Evolutionary conservation across 2,113 vertebrate genomes (phyloP), one percentile per base, ranked within the genome.

Genomic region (crab-eating macaque (Macaca fascicularis)): DNA sequence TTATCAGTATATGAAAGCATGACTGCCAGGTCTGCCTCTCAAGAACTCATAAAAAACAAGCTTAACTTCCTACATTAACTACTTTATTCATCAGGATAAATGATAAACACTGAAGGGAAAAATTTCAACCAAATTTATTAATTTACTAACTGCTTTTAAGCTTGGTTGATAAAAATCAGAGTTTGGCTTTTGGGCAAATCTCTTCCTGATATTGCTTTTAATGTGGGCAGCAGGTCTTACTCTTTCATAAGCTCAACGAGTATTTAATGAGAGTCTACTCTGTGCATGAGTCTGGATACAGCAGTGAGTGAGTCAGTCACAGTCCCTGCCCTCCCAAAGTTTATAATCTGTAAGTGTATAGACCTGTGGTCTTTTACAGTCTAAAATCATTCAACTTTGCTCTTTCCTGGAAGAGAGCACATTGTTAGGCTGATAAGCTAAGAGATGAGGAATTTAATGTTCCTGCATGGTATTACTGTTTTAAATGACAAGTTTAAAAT

Each of bases 401-500:
- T 27, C 13, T 64, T 45, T 55, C 55, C 40, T 43, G 32, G 30
- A 59, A 50, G 27, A 74, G 74, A 93, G n/a, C 23, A 72, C 59
- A 61, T 12, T 30, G 4, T 17, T 52, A 69, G 79, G 10, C 19
- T 9, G 35, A 80, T 16, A 82, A 55, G 52, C 50, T n/a, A 74
- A 59, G 23, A 90, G 52, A n/a, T 32, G 69, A 79, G 40, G 40
- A 72, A 87, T 85, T 50, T 40, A 78, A 83, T 40, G 30, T 92
- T 43, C 69, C 16, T 75, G 38, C 10, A 48, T 23, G 83, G n/a
- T 43, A 82, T 61, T 78, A 25, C 32, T 9, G 27, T 74, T 95
- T 96, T 89, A 93, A 96, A 19, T 64, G 40, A 50, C 38, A 86
- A 40, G 25, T 57, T 90, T 92, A 57, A 85, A 90, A 57, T 35